A percentile compares a stretch with the other conserved stretches of the same genome.
These are phyloP conservation scores for Acromyrmex charruanus DNA, from an alignment of 1,140 invertebrate genomes.

Conservation along the genomic window DNA sequence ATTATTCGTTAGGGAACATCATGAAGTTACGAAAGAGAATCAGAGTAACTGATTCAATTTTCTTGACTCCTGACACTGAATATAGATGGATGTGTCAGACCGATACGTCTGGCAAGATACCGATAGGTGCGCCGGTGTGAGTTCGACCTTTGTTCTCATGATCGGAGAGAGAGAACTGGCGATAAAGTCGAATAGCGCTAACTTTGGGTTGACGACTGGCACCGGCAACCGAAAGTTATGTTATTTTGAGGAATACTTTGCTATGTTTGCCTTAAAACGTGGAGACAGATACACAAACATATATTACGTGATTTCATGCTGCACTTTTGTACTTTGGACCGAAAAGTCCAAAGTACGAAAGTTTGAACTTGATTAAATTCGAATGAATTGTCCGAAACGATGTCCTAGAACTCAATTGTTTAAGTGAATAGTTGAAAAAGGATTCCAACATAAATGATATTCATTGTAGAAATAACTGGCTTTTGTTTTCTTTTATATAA, in stretches of 20 bases:
- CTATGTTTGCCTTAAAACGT: not conserved
- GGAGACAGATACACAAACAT: not conserved
- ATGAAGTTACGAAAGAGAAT: not conserved
- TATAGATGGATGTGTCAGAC: too few species aligned
- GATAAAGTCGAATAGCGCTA: conserved; percentile 3
- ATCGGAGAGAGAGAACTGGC: not conserved
- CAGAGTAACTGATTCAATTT: not conserved
- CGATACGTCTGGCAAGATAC: not conserved
- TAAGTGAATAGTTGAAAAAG: not conserved
- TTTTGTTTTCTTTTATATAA: not conserved
- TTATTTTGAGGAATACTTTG: conserved; percentile 20
- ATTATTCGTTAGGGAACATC: not conserved
- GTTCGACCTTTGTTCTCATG: conserved; percentile 6
- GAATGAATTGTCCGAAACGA: not conserved
- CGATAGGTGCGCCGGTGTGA: not conserved
- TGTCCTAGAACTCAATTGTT: not conserved
- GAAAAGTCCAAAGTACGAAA: conserved; percentile 6
- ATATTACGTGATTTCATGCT: not conserved
- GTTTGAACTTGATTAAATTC: not conserved
- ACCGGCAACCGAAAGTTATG: not conserved
- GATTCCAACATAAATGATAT: not conserved
- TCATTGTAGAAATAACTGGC: not conserved
- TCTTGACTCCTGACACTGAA: not conserved
- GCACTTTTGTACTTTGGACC: conserved; percentile 3
- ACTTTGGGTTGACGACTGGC: not conserved